These are phyloP conservation scores for Zhuqinia jingwanae DNA, from an alignment of 2,888 invertebrate genomes.

Conservation along the genomic window DNA sequence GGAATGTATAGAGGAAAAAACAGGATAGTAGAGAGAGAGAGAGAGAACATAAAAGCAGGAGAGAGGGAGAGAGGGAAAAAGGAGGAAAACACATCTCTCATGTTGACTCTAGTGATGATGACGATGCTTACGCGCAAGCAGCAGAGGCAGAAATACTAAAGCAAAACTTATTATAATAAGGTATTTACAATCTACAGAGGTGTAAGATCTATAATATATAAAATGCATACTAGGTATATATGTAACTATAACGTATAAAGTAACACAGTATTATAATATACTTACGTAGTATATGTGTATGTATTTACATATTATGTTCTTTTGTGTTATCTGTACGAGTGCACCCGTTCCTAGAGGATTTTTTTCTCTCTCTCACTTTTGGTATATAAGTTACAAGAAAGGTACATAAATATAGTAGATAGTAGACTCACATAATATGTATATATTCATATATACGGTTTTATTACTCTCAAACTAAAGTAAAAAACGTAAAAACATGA, in stretches of 20 bases:
- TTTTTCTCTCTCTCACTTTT: too few species aligned
- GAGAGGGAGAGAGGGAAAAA: conserved; percentile 23
- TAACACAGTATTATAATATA: too few species aligned
- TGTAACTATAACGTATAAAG: too few species aligned
- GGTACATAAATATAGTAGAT: background rate
- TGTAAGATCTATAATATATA: background rate
- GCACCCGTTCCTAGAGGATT: conserved; percentile 57
- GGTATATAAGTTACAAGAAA: background rate
- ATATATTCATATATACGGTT: background rate
- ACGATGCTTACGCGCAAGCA: conserved; percentile 55
- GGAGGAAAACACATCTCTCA: conserved; percentile 54
- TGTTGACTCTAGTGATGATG: background rate
- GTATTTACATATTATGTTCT: too few species aligned
- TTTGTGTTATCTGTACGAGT: conserved; percentile 61
- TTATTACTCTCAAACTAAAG: background rate
- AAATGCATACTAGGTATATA: background rate
- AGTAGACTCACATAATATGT: background rate
- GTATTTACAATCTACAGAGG: too few species aligned
- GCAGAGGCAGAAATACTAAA: conserved; percentile 17
- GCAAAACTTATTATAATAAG: too few species aligned
- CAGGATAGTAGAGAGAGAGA: too few species aligned
- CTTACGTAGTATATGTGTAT: too few species aligned
- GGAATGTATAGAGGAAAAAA: conserved; percentile 1
- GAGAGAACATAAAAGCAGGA: background rate
- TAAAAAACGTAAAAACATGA: background rate